Conservation (phyloP, 2,113 vertebrate species). For the Hemiprocne comata region DNA sequence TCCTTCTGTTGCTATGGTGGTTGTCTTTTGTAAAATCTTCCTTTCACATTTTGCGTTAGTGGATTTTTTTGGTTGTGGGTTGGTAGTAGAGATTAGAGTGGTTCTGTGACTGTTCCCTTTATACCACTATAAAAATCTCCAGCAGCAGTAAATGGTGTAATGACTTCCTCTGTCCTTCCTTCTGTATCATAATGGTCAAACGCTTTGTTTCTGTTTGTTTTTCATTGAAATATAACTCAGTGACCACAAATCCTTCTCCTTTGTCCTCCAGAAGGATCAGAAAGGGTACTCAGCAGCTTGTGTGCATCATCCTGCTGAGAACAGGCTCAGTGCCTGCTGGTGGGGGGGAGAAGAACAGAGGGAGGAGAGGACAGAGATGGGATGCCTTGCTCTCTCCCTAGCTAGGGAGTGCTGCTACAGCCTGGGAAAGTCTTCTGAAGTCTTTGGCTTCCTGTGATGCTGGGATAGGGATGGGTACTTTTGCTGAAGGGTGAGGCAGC, state of each 20-base stretch:
- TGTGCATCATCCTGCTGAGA: not conserved
- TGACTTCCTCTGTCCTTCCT: not conserved
- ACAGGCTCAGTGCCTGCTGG: not conserved
- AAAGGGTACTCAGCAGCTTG: not conserved
- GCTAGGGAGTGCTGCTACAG: not conserved
- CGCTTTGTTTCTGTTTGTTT: not conserved
- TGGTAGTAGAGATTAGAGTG: not conserved
- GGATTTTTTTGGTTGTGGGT: not conserved
- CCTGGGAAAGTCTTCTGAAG: not conserved
- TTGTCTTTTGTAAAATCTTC: not conserved
- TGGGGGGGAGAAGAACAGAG: not conserved
- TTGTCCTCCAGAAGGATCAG: not conserved
- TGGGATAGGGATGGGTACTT: not conserved
- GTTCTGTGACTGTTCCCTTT: not conserved
- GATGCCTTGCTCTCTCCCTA: not conserved
- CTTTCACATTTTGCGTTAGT: not conserved
- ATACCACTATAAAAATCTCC: not conserved
- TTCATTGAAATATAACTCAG: not conserved
- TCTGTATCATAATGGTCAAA: not conserved
- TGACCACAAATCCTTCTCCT: not conserved
- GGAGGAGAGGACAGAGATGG: not conserved
- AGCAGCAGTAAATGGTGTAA: not conserved
- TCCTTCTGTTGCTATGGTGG: not conserved
- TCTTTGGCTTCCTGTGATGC: not conserved
- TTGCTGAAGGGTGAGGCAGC: not conserved